Base-by-base conservation (phyloP, 2,113 vertebrate genomes). In the Rhabdomys dilectus region DNA sequence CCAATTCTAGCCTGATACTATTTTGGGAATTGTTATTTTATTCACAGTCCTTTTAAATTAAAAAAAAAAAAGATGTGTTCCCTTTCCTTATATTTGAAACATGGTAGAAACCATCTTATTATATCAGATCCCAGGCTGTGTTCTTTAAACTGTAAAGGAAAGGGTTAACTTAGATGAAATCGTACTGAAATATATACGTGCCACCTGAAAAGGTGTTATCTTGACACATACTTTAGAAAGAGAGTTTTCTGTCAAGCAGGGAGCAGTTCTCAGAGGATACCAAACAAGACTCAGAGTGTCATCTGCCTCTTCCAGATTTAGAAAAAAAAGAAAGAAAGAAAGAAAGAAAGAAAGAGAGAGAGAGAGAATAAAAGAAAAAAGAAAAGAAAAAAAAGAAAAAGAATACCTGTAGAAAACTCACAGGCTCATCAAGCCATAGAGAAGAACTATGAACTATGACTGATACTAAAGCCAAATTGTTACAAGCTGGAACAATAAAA, bases 1-100 rank as follows among this genome's bases (percentile, higher is more conserved):
- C 26, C 31, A 62, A 72, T 26, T n/a, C 22, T 87, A 77, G 10
- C 16, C 34, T 36, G 34, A 15, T 42, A 88, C 60, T 84, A n/a
- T 78, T 93, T 93, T 10, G 1, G 1, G 53, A 36, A 76, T 21
- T 26, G 48, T 89, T 91, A 80, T 88, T 87, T 82, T 90, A 42
- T 84, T 91, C 29, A 66, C 31, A 91, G 84, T 45, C 42, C n/a
- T 84, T 91, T 68, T 95, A 51, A 51, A 51, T 51, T 51, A 51
- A 51, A 51, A 51, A 51, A 51, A 51, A 87, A 91, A 84, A 95
- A 73, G 4, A 73, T 39, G 0, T 62, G 22, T 26, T 56, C 4
- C 6, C 78, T 95, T 93, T 64, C 9, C 48, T 95, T 58, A 78
- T 68, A 15, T 91, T 89, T 88, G 29, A 90, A 94, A 94, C 95